These are phyloP conservation scores for Hiodon tergisus DNA, from an alignment of 2,113 vertebrate genomes.

Conservation along the genomic window DNA sequence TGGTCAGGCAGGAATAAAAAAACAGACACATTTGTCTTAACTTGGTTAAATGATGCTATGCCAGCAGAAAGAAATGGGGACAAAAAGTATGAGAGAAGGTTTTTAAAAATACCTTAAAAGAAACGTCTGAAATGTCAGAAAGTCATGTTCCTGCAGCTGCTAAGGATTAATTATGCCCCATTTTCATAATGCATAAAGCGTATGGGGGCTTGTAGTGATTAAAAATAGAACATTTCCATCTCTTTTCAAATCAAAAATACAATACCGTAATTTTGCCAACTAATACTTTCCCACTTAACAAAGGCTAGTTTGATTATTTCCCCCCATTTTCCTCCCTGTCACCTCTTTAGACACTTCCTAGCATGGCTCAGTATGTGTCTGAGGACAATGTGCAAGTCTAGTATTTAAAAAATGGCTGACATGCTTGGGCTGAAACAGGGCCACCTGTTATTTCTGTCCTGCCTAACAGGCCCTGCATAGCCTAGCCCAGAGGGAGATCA, in stretches of 20 bases:
- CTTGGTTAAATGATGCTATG: constrained; percentile 15
- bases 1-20: constrained; percentile 29
- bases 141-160: constrained; percentile 37
- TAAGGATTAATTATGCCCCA: constrained; percentile 38
- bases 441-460: neutral
- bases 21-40: neutral
- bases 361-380: constrained; percentile 41
- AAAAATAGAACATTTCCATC: constrained; percentile 27
- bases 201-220: constrained; percentile 20
- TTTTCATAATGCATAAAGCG: constrained; percentile 16
- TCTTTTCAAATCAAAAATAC: constrained; percentile 15
- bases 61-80: constrained; percentile 14
- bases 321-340: constrained; percentile 9
- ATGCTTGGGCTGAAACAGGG: neutral
- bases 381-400: constrained; percentile 36
- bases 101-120: constrained; percentile 59
- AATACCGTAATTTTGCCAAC: neutral
- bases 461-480: constrained; percentile 31
- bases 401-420: neutral
- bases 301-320: constrained; percentile 21
- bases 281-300: constrained; percentile 6
- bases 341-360: constrained; percentile 28
- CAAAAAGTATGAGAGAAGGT: constrained; percentile 14
- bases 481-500: constrained; percentile 36
- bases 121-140: constrained; percentile 49